These are phyloP conservation scores for Gnathonemus echidnorhynchus DNA, from an alignment of 2,113 vertebrate genomes.

Conservation along the genomic window DNA sequence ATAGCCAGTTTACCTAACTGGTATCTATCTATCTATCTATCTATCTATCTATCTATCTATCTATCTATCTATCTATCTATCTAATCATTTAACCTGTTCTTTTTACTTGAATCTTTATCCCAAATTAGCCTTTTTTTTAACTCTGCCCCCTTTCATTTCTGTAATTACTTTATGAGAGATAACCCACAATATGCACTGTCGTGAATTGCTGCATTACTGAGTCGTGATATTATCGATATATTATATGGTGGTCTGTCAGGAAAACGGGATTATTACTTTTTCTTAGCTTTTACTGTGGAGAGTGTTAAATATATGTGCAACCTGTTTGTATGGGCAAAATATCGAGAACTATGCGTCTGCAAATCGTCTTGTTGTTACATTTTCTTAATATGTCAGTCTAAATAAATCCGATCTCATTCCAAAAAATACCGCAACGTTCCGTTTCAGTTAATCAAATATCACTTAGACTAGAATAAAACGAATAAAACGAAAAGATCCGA, in stretches of 20 bases:
- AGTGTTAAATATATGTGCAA: background rate
- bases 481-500: background rate
- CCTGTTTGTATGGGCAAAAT: background rate
- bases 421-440: background rate
- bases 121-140: background rate
- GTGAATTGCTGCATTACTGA: conserved; percentile 6
- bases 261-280: background rate
- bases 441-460: background rate
- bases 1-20: background rate
- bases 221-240: background rate
- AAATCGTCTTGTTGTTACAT: background rate
- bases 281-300: background rate
- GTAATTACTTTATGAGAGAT: background rate
- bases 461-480: background rate
- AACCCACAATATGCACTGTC: background rate
- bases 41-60: too few species aligned
- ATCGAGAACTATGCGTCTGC: background rate
- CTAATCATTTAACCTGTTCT: background rate
- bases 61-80: background rate
- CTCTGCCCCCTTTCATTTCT: background rate
- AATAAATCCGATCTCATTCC: background rate
- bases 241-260: background rate
- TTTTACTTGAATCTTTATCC: background rate
- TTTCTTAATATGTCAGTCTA: background rate
- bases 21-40: background rate